Evolutionary conservation across 1,140 invertebrate species (phyloP), one percentile per base, ranked within the genome.

Genomic region (Conus betulinus): DNA sequence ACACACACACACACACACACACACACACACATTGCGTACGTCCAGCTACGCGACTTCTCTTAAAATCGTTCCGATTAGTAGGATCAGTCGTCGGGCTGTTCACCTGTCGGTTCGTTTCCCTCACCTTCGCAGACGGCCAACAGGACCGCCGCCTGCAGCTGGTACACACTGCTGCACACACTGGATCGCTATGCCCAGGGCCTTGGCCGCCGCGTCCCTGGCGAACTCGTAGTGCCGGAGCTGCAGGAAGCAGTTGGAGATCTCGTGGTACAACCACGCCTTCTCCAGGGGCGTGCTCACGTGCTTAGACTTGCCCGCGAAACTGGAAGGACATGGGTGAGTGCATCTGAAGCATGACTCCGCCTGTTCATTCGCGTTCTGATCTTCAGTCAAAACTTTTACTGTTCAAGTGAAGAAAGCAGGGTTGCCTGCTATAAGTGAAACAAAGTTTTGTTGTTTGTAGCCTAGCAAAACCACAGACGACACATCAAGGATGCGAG

Each of bases 221-320:
- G 86, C 71, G 74, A 87, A 87, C 86, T 79, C 52, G 57, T 79
- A 87, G 74, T 71, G 67, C 23, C 53, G 27, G 6, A 87, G 53
- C 39, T 87, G 71, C 17, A 87, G 76, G 71, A 87, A 79, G 52
- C 86, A 87, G 74, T 87, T 78, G 39, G 86, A 57, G 1, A 87
- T 87, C 74, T 87, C 86, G 74, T 87, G 86, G 86, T 52, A 87
- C 27, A 87, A 39, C 67, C 86, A 76, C 11, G 74, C 86, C 17
- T 23, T 87, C 17, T 11, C 86, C 53, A 25, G 17, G 3, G 67
- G 27, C 11, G 27, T 51, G 39, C 52, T 60, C n/a, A 52, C 27
- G 52, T 53, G 86, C n/a, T 53, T 27, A 11, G 76, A 39, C 20
- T 78, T 76, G 20, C 25, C 52, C 13, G 86, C 86, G n/a, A 87